These are phyloP conservation scores for Martes martes DNA, from an alignment of 2,113 vertebrate species.

Conservation along the genomic window DNA sequence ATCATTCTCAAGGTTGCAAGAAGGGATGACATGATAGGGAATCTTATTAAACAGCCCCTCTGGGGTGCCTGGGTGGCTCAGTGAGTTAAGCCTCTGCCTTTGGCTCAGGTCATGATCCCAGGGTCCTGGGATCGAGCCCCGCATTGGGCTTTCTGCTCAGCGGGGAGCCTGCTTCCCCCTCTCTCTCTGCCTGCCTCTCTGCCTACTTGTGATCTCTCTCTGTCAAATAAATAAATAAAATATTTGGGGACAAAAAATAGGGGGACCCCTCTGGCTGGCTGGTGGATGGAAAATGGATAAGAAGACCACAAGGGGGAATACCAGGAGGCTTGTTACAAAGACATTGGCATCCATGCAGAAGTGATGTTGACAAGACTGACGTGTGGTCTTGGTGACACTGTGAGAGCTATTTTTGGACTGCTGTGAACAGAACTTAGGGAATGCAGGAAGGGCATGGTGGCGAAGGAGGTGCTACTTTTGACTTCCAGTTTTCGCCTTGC, in stretches of 20 bases:
- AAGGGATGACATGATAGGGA: neutral
- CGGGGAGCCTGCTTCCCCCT: too few species aligned
- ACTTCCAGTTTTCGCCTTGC: neutral
- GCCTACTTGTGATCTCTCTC: too few species aligned
- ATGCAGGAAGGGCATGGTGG: fast-evolving
- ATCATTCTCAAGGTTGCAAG: neutral
- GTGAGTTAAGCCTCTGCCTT: too few species aligned
- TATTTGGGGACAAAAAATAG: too few species aligned
- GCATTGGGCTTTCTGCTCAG: too few species aligned
- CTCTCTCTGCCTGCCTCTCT: too few species aligned
- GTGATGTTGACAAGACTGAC: neutral
- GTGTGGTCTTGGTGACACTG: neutral
- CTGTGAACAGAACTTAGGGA: neutral
- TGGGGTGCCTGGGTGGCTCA: too few species aligned
- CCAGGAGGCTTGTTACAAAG: neutral
- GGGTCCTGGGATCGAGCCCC: too few species aligned
- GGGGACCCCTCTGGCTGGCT: too few species aligned
- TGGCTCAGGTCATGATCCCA: too few species aligned
- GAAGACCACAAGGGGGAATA: neutral
- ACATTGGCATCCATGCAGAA: neutral
- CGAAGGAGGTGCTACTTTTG: neutral
- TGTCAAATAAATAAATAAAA: too few species aligned
- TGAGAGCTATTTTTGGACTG: fast-evolving
- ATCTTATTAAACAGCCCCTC: neutral
- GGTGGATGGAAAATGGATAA: neutral